phyloP scores from a whole-genome alignment of 2,113 vertebrate genomes.

The Paramisgurnus dabryanus region DNA sequence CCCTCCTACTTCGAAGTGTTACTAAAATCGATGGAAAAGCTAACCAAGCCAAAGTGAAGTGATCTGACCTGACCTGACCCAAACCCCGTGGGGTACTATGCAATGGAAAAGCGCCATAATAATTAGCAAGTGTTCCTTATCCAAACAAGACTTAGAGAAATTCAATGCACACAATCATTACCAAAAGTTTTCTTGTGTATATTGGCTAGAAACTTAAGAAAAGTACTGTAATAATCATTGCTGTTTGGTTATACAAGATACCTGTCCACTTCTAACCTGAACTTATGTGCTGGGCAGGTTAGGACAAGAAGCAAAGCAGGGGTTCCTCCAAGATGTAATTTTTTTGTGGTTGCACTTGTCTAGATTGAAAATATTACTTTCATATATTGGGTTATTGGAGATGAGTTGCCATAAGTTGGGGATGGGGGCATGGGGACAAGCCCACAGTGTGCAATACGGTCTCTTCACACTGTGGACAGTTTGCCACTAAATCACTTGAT shows the following conservation, averaged over 20 bases:
- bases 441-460: conserved; percentile 14
- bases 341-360: not conserved
- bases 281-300: not conserved
- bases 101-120: no score
- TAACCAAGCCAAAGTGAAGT: no score
- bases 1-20: no score
- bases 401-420: conserved; percentile 7
- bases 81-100: no score
- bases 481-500: conserved; percentile 40
- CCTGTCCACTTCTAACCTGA: not conserved
- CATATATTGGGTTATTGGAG: conserved; percentile 17
- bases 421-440: not conserved
- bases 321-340: not conserved
- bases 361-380: conserved; percentile 26
- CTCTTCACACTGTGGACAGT: conserved; percentile 22
- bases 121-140: no score
- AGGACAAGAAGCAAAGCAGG: not conserved
- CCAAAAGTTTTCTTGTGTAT: no score
- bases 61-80: no score
- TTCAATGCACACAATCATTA: no score
- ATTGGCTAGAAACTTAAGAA: no score
- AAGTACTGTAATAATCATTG: not conserved
- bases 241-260: not conserved
- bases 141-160: no score
- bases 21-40: no score